Base-by-base conservation (phyloP, 2,113 vertebrate species). In the Chaetodon trifascialis region DNA sequence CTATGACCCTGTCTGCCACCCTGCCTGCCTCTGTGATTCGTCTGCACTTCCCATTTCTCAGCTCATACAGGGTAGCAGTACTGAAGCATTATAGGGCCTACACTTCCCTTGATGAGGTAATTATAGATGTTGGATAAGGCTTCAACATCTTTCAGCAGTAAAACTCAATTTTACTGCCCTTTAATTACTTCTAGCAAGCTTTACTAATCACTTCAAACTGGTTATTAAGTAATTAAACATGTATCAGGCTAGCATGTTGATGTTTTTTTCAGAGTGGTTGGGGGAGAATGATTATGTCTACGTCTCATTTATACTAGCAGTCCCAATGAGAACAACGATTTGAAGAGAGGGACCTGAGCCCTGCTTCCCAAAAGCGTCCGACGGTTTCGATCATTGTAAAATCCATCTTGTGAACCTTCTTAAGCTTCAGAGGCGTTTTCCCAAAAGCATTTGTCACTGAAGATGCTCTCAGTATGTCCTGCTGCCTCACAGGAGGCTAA, bases 41-140 rank as follows among this genome's bases (percentile, higher is more conserved):
- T 49, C 38, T 76, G 65, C 80, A 12, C 62, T 16, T 90, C 82
- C 92, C 46, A 15, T 73, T 78, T 76, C 17, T 74, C 5, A 3
- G 58, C 59, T 76, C 66, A 88, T 78, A 67, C 66, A 5, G 67
- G 66, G 68, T 83, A 85, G 71, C 80, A 76, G 56, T 56, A 77
- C 77, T 75, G 25, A 76, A 82, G 83, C 74, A 75, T 88, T 65
- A 71, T 19, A 80, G 10, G 42, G 64, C 66, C 74, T 67, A 59
- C 69, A 55, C 63, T 85, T 80, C 67, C 56, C 84, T 78, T 87
- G 86, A 90, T 87, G 84, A 73, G 65, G 76, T 91, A 92, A 93
- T 93, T 91, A 91, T 84, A 91, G 83, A 87, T 85, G 82, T 79
- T 67, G 70, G 80, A 80, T 82, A 67, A 88, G 84, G 77, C 84